Percentiles rank a stretch among this genome's conserved stretches.
These are phyloP conservation scores for Istiophorus platypterus DNA, from an alignment of 2,113 vertebrate genomes.

Conservation along the genomic window DNA sequence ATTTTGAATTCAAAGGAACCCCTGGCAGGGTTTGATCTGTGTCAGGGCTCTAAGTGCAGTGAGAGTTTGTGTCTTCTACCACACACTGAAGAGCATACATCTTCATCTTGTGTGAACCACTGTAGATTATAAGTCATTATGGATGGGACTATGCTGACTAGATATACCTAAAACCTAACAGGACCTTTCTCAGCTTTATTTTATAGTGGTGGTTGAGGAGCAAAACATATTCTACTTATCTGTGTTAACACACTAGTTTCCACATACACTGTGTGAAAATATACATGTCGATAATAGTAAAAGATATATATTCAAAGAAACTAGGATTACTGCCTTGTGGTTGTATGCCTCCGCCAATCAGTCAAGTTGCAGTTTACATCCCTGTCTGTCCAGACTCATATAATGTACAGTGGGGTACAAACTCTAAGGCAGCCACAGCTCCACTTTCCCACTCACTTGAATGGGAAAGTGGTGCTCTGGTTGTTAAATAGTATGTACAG, in stretches of 20 bases:
- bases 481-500: background rate
- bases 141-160: background rate
- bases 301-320: background rate
- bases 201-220: background rate
- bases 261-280: background rate
- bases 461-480: background rate
- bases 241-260: background rate
- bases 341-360: too few species aligned
- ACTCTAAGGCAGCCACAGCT: too few species aligned
- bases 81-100: constrained; percentile 15
- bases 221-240: background rate
- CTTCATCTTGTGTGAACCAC: background rate
- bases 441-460: too few species aligned
- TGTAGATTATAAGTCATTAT: constrained; percentile 10
- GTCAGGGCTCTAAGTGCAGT: background rate
- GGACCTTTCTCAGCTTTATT: too few species aligned
- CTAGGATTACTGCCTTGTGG: too few species aligned
- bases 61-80: constrained; percentile 17
- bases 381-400: too few species aligned
- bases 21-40: background rate
- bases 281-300: background rate
- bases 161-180: background rate
- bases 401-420: too few species aligned
- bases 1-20: background rate
- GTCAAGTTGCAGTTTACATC: too few species aligned